phyloP scores from a whole-genome alignment of 2,797 vertebrate species.

The Limnodromus scolopaceus region DNA sequence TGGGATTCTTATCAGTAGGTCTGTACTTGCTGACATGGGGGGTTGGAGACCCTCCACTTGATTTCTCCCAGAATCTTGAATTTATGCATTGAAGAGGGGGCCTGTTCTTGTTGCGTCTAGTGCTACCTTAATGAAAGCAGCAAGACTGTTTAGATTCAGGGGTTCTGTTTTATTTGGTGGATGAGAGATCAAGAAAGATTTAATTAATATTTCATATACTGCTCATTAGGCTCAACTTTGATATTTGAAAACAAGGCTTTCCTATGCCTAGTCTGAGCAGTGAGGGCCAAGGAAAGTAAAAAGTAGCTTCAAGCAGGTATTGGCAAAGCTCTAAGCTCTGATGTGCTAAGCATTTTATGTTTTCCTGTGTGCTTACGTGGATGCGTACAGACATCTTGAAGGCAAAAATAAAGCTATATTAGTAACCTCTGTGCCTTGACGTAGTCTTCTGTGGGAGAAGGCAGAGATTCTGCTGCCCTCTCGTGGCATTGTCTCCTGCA shows the following conservation, averaged over 20 bases:
- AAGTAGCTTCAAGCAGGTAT: not conserved
- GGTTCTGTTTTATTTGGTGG: not conserved
- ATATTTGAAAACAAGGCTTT: not conserved
- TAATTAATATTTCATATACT: not conserved
- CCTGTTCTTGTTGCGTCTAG: not conserved
- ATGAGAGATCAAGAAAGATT: not conserved
- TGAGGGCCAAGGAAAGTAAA: not conserved
- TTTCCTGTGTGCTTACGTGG: not conserved
- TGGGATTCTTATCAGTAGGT: not conserved
- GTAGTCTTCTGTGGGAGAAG: not conserved
- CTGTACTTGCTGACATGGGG: fast-evolving
- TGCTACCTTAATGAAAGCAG: not conserved
- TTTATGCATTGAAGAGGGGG: not conserved
- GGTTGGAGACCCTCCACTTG: not conserved
- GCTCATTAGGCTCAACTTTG: not conserved
- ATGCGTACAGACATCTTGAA: not conserved
- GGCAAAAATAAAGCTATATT: not conserved
- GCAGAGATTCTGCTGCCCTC: conserved; percentile 58
- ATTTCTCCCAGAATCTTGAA: not conserved
- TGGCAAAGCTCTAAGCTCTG: not conserved
- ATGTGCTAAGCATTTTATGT: not conserved
- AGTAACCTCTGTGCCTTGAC: fast-evolving
- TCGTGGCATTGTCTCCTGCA: not conserved
- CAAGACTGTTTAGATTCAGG: not conserved
- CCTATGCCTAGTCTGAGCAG: not conserved